Evolutionary conservation across 2,113 vertebrate species (phyloP), one percentile per base, ranked within the genome.

Genomic region (Bubo scandiacus): DNA sequence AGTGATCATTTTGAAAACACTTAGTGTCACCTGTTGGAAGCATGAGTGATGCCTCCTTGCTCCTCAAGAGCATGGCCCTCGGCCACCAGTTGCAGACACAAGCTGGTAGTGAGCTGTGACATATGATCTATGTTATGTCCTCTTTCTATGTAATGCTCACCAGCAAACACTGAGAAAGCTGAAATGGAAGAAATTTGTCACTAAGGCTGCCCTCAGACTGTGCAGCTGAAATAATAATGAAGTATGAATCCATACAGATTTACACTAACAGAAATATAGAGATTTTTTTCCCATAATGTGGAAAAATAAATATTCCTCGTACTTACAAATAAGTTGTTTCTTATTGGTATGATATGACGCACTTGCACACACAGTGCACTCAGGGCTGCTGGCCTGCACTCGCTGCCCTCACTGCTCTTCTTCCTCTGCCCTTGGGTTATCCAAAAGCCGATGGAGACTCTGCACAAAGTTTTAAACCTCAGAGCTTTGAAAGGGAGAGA

Each of bases 311-410:
- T 30, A 75, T 40, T 68, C 23, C 14, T 68, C 11, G 10, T 4
- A 6, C 1, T 25, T 40, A 6, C 9, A 66, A 40, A 36, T 13
- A 10, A 45, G 32, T 10, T 2, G 0, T 9, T 86, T 25, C 23
- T 25, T 12, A 11, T 15, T 27, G 19, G n/a, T 10, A 2, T 34
- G 16, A 14, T 15, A 6, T 45, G 2, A 4, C 2, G 1, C 38
- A 23, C 42, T 15, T 36, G 36, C 6, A 29, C 14, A 6, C 3
- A 26, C 21, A 21, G 9, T 9, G 40, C 32, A 36, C 43, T 65
- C 62, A 9, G 12, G 55, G 47, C 43, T 54, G 22, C 83, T 66
- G 38, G 17, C 5, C 34, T 12, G 34, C 21, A 2, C 73, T 45
- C 1, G 0, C 32, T 18, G 30, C 47, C 75, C 77, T 82, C 16